Conservation (phyloP, 2,888 invertebrate genomes). For the Hololepta plana region DNA sequence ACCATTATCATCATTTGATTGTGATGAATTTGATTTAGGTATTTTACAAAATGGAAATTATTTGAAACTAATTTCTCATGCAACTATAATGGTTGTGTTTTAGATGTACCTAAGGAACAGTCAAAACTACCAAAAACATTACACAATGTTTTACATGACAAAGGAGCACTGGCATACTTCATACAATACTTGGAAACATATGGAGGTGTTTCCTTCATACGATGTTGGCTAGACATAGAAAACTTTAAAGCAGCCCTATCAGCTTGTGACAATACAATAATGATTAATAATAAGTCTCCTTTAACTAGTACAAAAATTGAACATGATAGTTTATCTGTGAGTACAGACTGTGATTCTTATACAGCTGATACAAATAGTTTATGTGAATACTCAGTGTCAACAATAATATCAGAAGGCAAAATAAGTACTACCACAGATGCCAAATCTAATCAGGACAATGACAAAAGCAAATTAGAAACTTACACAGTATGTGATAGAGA, state of each 20-base stretch:
- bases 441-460: conserved; percentile 3
- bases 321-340: conserved; percentile 27
- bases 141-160: conserved; percentile 56
- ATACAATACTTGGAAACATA: conserved; percentile 72
- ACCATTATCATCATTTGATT: too few relatives aligned
- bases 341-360: conserved; percentile 27
- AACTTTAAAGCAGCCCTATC: conserved; percentile 34
- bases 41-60: too few relatives aligned
- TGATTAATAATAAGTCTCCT: conserved; percentile 10
- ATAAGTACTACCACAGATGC: conserved; percentile 6
- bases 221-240: conserved; percentile 63
- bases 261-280: background rate
- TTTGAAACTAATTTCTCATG: too few relatives aligned
- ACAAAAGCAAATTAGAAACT: conserved; percentile 10
- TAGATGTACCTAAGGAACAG: conserved; percentile 13
- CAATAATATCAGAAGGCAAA: conserved; percentile 10
- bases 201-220: conserved; percentile 43
- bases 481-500: conserved; percentile 20
- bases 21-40: conserved; percentile 1
- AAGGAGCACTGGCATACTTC: conserved; percentile 65
- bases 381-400: conserved; percentile 18
- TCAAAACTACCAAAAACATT: conserved; percentile 59
- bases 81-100: too few relatives aligned
- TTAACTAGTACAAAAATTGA: conserved; percentile 17
- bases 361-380: conserved; percentile 24